Evolutionary conservation across 2,888 invertebrate genomes (phyloP).

Genomic region (Mayetiola destructor): DNA sequence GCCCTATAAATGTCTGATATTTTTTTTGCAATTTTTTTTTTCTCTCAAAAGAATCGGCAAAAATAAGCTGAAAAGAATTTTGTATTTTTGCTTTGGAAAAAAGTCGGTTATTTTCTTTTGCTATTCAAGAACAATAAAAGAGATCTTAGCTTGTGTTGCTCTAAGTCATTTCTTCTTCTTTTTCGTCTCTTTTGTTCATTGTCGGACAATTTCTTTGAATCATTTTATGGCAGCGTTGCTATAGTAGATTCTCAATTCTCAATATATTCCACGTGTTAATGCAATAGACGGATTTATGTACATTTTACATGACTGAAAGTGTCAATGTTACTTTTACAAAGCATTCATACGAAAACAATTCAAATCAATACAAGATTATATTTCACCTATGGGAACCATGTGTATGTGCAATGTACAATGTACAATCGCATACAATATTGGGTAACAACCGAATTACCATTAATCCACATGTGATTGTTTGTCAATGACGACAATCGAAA

Average conservation of each 20-base stretch:
- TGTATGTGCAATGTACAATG: not conserved
- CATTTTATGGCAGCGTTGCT: conserved; percentile 5
- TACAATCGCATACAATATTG: no score
- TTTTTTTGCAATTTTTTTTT: not conserved
- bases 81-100: no score
- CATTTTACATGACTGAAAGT: not conserved
- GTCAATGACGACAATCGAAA: no score
- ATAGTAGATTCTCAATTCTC: not conserved
- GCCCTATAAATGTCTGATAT: not conserved
- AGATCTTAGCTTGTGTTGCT: not conserved
- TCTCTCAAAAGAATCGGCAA: not conserved
- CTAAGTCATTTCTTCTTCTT: not conserved
- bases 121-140: no score
- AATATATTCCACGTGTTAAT: not conserved
- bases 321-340: not conserved
- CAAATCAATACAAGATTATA: conserved; percentile 1
- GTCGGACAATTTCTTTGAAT: no score
- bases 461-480: no score
- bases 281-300: not conserved
- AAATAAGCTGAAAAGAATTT: not conserved
- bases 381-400: conserved; percentile 4
- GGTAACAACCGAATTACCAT: no score
- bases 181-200: no score
- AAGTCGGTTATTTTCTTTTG: no score
- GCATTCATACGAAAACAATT: conserved; percentile 1